Base-by-base conservation (phyloP, 2,888 invertebrate genomes). In the Petrolisthes cinctipes region DNA sequence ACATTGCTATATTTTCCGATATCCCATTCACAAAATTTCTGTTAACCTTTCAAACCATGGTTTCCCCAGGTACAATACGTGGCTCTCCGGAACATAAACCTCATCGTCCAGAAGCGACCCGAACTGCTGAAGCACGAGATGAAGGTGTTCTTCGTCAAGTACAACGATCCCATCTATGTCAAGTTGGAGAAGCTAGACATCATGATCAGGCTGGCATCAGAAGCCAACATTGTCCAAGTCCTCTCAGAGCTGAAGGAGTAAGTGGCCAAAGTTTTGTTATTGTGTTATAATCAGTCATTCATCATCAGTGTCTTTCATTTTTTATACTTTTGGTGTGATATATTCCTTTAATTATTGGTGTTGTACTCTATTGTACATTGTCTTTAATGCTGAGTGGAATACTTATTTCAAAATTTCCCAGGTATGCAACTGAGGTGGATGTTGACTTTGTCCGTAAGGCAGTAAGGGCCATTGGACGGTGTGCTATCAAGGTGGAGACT, bases 101-200 rank as follows among this genome's bases (percentile, higher is more conserved):
- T 99, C 80, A 99, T 99, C 91, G 99, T 99, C 20, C 99, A 99
- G 93, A 99, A 99, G 93, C 95, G 99, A 76, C 98, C 99, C 0
- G 99, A 99, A 89, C 99, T 99, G 91, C 94, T 99, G 79, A 99
- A 99, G 93, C 98, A 99, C 92, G 99, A 99, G 94, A 99, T 99
- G 99, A 99, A 99, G 94, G 98, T 97, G 85, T 99, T 99, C 94
- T 99, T 99, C 93, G 99, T 99, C 68, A 99, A 99, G 92, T 99
- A 99, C 94, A 99, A 99, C 93, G 99, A 99, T 94, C 99, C 99
- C 0, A 99, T 99, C 93, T 99, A 99, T 93, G 99, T 99, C 76
- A 99, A 99, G 93, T 94, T 99, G 90, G 99, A 99, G 93, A 99
- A 99, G 93, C 92, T 99, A 92, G 99, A 99, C 93, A 99, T 99